phyloP scores from a whole-genome alignment of 2,888 invertebrate genomes.

The Osedax frankpressi region DNA sequence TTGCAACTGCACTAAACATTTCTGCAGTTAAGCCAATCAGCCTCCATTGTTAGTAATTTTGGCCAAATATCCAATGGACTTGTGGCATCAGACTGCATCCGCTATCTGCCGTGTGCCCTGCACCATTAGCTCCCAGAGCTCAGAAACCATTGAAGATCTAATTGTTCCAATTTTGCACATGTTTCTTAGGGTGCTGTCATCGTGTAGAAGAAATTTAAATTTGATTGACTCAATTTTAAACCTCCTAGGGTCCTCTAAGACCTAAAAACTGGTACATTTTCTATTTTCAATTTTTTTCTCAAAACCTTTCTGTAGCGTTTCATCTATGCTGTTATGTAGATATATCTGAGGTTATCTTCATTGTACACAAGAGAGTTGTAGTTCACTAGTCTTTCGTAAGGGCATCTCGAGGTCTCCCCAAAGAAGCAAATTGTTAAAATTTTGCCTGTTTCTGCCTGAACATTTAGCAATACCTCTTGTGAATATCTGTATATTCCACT shows the following conservation, averaged over 20 bases:
- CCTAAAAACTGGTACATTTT: background rate
- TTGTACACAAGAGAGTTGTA: background rate
- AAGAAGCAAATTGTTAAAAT: too few relatives aligned
- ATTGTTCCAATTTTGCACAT: background rate
- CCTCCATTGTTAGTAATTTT: background rate
- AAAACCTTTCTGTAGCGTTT: background rate
- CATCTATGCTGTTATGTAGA: background rate
- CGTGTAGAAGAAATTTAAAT: background rate
- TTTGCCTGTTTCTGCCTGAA: too few relatives aligned
- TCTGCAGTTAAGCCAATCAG: background rate
- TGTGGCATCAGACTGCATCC: background rate
- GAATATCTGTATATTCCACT: too few relatives aligned
- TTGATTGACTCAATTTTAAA: background rate
- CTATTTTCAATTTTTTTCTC: background rate
- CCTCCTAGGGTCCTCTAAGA: background rate
- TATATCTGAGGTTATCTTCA: background rate
- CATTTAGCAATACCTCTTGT: too few relatives aligned
- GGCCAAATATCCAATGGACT: background rate
- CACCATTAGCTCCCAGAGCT: background rate
- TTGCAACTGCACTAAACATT: background rate
- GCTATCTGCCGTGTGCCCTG: too few relatives aligned
- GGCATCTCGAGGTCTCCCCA: background rate
- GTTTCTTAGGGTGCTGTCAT: background rate
- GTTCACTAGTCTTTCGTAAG: background rate
- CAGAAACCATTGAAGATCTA: background rate